Percentiles rank a stretch among this genome's conserved stretches.
phyloP scores from a whole-genome alignment of 2,797 vertebrate species.

The Hemibagrus guttatus region DNA sequence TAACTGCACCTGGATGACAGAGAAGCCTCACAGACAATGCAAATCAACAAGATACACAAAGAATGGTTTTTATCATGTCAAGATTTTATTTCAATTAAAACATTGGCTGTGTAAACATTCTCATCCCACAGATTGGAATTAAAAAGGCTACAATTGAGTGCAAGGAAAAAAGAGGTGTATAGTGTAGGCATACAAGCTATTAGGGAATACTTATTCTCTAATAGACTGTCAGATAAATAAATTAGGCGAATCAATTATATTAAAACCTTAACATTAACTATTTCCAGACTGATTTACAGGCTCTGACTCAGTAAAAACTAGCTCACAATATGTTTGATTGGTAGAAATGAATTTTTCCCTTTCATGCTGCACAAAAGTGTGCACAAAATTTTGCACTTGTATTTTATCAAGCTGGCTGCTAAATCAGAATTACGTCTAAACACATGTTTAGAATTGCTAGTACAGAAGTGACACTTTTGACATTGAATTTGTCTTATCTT shows the following conservation, averaged over 20 bases:
- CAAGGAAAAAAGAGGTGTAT: neutral
- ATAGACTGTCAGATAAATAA: neutral
- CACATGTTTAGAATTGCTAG: too few species aligned
- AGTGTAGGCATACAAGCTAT: neutral
- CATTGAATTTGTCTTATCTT: neutral
- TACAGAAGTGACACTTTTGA: neutral
- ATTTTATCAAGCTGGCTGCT: neutral
- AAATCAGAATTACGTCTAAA: neutral
- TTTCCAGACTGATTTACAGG: neutral
- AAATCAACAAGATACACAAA: too few species aligned
- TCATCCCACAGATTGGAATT: neutral
- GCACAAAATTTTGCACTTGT: neutral
- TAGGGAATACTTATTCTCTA: neutral
- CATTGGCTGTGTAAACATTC: neutral
- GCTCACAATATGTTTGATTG: slow-evolving; percentile 1
- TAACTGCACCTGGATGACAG: too few species aligned
- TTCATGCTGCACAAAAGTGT: neutral
- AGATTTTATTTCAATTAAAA: neutral
- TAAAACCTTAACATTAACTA: neutral
- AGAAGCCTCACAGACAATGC: too few species aligned
- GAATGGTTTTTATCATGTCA: neutral
- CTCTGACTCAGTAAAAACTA: neutral
- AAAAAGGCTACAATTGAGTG: neutral
- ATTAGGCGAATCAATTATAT: neutral
- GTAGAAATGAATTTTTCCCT: neutral